Conservation (phyloP, 2,113 vertebrate species). For the Syrmaticus mikado region DNA sequence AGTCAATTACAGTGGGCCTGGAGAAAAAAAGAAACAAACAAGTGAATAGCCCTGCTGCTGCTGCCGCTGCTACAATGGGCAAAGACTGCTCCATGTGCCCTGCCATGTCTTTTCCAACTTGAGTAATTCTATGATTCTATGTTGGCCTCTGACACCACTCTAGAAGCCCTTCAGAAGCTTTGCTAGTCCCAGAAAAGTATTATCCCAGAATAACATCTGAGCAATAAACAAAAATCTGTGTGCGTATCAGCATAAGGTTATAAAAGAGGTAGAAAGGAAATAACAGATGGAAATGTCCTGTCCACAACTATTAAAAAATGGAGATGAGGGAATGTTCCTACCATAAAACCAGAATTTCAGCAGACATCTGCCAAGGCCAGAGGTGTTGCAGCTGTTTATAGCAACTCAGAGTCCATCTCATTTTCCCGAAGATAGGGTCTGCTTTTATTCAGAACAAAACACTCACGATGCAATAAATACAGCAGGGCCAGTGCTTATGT, state of each 20-base stretch:
- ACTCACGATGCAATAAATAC: neutral
- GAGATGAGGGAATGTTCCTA: neutral
- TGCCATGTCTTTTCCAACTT: neutral
- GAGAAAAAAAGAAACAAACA: neutral
- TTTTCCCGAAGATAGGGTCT: neutral
- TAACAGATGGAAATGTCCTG: conserved; percentile 28
- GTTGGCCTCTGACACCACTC: neutral
- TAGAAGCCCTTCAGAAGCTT: neutral
- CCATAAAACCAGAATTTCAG: neutral
- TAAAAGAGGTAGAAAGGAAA: neutral
- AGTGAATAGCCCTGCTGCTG: neutral
- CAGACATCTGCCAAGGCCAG: conserved; percentile 18
- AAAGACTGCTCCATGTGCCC: neutral
- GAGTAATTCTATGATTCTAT: too few relatives aligned
- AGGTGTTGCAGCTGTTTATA: conserved; percentile 37
- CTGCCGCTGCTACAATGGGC: too few relatives aligned
- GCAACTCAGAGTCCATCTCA: neutral
- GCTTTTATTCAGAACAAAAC: conserved; percentile 24
- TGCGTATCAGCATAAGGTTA: neutral
- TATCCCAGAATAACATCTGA: neutral
- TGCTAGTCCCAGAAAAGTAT: neutral
- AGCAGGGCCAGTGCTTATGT: neutral
- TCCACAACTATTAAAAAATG: neutral
- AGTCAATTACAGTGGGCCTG: neutral
- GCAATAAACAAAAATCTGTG: neutral